Conservation (phyloP, 2,113 vertebrate species). For the Campylomormyrus numenius region DNA sequence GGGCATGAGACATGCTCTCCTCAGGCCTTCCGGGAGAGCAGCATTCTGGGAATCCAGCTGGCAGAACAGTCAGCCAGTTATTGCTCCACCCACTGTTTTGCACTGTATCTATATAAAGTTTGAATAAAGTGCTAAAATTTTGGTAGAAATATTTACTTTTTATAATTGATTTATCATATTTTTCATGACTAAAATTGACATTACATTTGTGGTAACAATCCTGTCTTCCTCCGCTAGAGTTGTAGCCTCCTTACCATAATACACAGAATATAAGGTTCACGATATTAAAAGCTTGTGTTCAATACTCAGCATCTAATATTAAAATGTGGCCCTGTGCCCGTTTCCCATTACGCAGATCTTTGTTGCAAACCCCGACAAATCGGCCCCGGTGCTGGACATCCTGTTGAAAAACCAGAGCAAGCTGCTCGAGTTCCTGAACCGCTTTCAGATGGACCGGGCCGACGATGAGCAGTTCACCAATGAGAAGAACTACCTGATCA, state of each 20-base stretch:
- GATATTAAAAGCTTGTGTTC: not conserved
- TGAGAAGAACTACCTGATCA: slow-evolving; percentile 96
- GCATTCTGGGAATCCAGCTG: not conserved
- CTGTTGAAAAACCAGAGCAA: slow-evolving; percentile 94
- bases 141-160: not conserved
- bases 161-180: not conserved
- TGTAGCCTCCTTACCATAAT: not conserved
- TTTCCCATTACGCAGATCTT: slow-evolving; percentile 69
- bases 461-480: slow-evolving; percentile 92
- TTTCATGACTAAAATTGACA: not conserved
- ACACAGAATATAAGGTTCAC: not conserved
- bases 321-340: not conserved
- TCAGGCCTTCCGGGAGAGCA: not conserved
- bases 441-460: slow-evolving; percentile 49
- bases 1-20: not conserved
- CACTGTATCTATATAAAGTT: not conserved
- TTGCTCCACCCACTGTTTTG: not conserved
- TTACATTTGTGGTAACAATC: not conserved
- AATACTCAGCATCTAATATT: not conserved
- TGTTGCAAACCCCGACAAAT: slow-evolving; percentile 94
- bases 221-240: not conserved
- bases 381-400: slow-evolving; percentile 91
- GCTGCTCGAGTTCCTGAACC: slow-evolving; percentile 88
- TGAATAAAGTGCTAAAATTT: not conserved
- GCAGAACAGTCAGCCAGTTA: not conserved